Conservation (phyloP, 1,140 invertebrate species). For the Drosophila takahashii region DNA sequence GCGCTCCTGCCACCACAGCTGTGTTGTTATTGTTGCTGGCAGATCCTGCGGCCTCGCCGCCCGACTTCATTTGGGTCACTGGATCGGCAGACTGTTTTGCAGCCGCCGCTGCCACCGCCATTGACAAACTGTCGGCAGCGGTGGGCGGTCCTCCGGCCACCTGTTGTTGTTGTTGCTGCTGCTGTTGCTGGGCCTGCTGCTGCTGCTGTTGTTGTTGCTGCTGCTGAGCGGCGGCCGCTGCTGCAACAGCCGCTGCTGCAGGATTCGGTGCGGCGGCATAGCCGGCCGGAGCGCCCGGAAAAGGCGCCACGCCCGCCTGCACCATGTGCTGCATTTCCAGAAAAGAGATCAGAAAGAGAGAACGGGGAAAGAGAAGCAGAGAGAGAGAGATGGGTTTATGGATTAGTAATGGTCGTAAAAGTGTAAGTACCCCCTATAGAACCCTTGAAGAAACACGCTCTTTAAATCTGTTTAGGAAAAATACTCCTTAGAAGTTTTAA, state of each 20-base stretch:
- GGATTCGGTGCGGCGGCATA: conserved; percentile 89
- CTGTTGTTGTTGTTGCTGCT: conserved; percentile 63
- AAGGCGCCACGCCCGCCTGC: conserved; percentile 95
- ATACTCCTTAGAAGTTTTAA: background rate
- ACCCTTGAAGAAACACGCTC: background rate
- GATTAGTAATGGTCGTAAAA: conserved; percentile 56
- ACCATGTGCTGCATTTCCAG: conserved; percentile 93
- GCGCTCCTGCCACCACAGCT: conserved; percentile 32
- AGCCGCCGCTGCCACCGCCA: conserved; percentile 88
- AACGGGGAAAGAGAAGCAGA: conserved; percentile 21
- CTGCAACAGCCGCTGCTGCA: conserved; percentile 88
- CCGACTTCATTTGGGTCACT: conserved; percentile 86
- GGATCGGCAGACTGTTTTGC: conserved; percentile 84
- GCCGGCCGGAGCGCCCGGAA: conserved; percentile 90
- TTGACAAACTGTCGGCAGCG: conserved; percentile 85
- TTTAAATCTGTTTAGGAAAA: too few relatives aligned
- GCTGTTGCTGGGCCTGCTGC: conserved; percentile 77
- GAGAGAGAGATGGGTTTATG: conserved; percentile 49
- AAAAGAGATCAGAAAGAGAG: conserved; percentile 6
- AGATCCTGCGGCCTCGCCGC: conserved; percentile 64
- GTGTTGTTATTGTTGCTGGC: conserved; percentile 45
- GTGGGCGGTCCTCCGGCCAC: conserved; percentile 83
- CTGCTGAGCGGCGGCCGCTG: conserved; percentile 87
- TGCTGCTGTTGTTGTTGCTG: conserved; percentile 85
- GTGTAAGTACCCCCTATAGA: conserved; percentile 7